Evolutionary conservation across 2,888 invertebrate genomes (phyloP), one percentile per base, ranked within the genome.

Genomic region (Drosophila tripunctata): DNA sequence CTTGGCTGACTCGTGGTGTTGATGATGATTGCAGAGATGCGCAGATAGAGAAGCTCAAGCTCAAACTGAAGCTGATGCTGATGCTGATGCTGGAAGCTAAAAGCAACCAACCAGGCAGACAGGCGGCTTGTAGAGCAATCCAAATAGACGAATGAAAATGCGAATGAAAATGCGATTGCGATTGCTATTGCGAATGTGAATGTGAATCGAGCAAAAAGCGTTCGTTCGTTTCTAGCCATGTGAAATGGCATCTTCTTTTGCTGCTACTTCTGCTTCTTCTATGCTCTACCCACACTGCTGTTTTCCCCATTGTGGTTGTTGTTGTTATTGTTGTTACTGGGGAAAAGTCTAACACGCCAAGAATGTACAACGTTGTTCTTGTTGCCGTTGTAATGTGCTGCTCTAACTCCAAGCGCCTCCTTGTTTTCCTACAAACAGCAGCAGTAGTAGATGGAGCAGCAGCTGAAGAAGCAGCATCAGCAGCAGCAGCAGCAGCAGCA

Each of bases 1-100:
- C 70, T n/a, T 82, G 80, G 70, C 83, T 80, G 66, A 75, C 78
- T 76, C 87, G 84, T 87, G 75, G 81, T 81, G 81, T 81, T 81
- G 81, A 81, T 81, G 81, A 87, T 81, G 81, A 81, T 81, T 81
- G 87, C 87, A 87, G 85, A 87, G 81, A 81, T 81, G 87, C 85
- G 72, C 85, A 84, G 84, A 81, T 81, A 81, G 85, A 27, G 27
- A 80, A 85, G 63, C 75, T 55, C 50, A 55, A 73, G 65, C 51
- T 30, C 19, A 27, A 27, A 27, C 27, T 27, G 27, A 38, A 45
- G 52, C 44, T 27, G 57, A 43, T 45, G 77, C 77, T 62, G 67
- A 71, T 54, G 52, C 55, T 44, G 52, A 54, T 41, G 73, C 67
- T 57, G 31, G 24, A 44, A 44, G 22, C 35, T n/a, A n/a, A 24